Percentiles rank a stretch among this genome's conserved stretches.
Conservation (phyloP, 2,797 vertebrate genomes). For the Xerus rutilus region DNA sequence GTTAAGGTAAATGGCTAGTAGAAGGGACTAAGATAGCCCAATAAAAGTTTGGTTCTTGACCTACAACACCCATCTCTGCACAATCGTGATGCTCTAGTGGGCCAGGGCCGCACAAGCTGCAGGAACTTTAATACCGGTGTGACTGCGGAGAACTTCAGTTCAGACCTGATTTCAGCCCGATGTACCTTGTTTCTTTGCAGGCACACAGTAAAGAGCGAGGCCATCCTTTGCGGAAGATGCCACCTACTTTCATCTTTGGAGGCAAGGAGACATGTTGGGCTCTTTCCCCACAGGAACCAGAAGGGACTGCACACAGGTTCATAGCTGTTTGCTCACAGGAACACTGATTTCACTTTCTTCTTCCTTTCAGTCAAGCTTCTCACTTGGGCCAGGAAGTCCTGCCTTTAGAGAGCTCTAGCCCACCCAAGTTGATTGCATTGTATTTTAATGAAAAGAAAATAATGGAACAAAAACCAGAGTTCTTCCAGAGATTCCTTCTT, state of each 20-base stretch:
- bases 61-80: neutral
- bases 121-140: neutral
- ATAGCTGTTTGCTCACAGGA: neutral
- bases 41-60: neutral
- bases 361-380: neutral
- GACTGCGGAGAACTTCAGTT: neutral
- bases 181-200: conserved; percentile 53
- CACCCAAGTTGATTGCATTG: conserved; percentile 61
- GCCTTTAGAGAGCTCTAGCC: conserved; percentile 13
- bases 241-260: conserved; percentile 53
- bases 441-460: conserved; percentile 63
- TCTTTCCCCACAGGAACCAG: neutral
- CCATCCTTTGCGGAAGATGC: conserved; percentile 2
- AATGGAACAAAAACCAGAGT: conserved; percentile 64
- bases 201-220: neutral
- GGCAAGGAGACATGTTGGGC: neutral
- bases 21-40: neutral
- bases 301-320: neutral
- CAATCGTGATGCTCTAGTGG: neutral
- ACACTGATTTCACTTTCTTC: neutral
- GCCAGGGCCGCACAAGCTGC: neutral
- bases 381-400: neutral
- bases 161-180: conserved; percentile 7
- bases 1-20: neutral
- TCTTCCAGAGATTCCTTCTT: conserved; percentile 71